Percentiles rank a stretch among this genome's conserved stretches.
Evolutionary conservation across 2,113 vertebrate species (phyloP).

Genomic region (Myiopsitta monachus): DNA sequence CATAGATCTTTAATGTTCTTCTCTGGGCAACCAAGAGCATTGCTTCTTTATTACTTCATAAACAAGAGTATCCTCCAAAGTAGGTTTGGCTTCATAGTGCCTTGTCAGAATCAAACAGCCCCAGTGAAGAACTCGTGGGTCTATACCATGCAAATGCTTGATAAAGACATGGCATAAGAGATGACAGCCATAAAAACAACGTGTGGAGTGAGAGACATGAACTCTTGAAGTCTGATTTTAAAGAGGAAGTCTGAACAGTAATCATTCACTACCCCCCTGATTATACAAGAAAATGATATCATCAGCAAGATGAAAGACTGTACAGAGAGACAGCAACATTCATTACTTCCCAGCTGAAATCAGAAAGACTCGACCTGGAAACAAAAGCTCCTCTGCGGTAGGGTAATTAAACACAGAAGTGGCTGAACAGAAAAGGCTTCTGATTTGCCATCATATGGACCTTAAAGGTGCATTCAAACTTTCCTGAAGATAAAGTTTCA

Average conservation of each 20-base stretch:
- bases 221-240: not conserved
- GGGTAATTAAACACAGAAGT: slow-evolving; percentile 29
- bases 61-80: not conserved
- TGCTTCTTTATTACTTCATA: not conserved
- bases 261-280: not conserved
- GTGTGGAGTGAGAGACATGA: not conserved
- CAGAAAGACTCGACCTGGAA: slow-evolving; percentile 23
- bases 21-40: not conserved
- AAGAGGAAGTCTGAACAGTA: not conserved
- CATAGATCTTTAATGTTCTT: not conserved
- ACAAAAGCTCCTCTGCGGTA: slow-evolving; percentile 8
- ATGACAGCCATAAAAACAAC: not conserved
- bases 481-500: not conserved
- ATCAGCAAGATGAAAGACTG: slow-evolving; percentile 16
- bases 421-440: not conserved
- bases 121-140: not conserved
- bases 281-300: not conserved
- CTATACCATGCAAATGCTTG: not conserved
- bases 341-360: not conserved
- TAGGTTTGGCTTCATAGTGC: not conserved
- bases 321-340: not conserved
- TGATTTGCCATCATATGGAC: not conserved
- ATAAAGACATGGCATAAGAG: not conserved
- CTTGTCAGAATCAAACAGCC: not conserved
- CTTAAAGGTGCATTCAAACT: not conserved